Evolutionary conservation across 2,113 vertebrate genomes (phyloP).

Genomic region (Toxotes jaculatrix): DNA sequence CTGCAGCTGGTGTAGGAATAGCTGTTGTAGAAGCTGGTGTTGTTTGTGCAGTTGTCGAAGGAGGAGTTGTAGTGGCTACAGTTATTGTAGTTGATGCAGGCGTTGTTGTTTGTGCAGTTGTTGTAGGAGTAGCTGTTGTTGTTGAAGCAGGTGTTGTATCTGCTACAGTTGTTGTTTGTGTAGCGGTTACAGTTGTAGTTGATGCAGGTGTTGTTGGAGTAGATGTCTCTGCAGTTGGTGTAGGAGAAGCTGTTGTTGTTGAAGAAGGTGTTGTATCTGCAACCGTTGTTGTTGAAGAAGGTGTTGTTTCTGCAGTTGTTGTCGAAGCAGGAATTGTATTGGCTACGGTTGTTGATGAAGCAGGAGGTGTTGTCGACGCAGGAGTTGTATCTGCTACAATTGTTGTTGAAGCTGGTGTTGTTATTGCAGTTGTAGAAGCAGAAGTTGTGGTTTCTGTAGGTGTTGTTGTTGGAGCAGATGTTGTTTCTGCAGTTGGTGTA

Average conservation of each 20-base stretch:
- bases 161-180: neutral
- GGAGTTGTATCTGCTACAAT: neutral
- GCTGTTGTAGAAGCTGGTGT: no score
- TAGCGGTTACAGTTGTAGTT: no score
- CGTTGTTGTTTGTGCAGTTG: no score
- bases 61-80: neutral
- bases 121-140: no score
- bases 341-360: no score
- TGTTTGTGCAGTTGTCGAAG: no score
- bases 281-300: neutral
- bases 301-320: neutral
- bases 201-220: no score
- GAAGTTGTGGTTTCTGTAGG: neutral
- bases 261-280: neutral
- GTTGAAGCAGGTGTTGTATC: no score
- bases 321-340: neutral
- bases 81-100: no score
- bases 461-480: neutral
- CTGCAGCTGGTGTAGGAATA: no score
- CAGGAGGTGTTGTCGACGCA: neutral
- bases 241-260: neutral
- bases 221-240: no score
- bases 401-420: neutral
- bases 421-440: neutral
- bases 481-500: neutral